Evolutionary conservation across 2,113 vertebrate species (phyloP).

Genomic region (Amblyopsis rosae): DNA sequence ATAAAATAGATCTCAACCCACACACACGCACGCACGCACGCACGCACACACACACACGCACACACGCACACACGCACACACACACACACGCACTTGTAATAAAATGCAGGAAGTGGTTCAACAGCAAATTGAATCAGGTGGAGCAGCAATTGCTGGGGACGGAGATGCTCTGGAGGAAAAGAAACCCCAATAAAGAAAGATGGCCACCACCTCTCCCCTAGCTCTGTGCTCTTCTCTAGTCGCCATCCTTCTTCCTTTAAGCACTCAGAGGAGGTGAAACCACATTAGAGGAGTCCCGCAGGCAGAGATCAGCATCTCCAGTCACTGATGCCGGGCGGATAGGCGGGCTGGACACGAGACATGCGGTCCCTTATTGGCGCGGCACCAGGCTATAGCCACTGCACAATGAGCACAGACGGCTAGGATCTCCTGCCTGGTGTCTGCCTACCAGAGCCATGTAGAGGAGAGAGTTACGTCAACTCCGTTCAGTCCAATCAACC

Average conservation of each 20-base stretch:
- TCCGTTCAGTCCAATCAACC: too few relatives aligned
- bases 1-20: neutral
- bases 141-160: slow-evolving; percentile 20
- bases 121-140: slow-evolving; percentile 66
- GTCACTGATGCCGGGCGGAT: slow-evolving; percentile 42
- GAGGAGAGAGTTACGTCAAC: too few relatives aligned
- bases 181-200: slow-evolving; percentile 27
- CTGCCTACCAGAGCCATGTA: too few relatives aligned
- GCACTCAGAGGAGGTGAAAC: slow-evolving; percentile 65
- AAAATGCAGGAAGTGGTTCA: neutral
- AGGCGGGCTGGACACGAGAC: slow-evolving; percentile 4
- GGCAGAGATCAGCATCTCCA: slow-evolving; percentile 71
- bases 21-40: slow-evolving; percentile 17
- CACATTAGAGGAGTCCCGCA: slow-evolving; percentile 60
- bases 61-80: neutral
- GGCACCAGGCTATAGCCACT: neutral
- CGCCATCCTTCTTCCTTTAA: slow-evolving; percentile 34
- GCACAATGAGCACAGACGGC: neutral
- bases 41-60: slow-evolving; percentile 14
- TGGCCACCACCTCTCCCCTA: slow-evolving; percentile 13
- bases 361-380: neutral
- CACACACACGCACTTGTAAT: neutral
- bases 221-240: slow-evolving; percentile 7
- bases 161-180: slow-evolving; percentile 48
- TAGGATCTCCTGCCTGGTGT: neutral